Conservation (phyloP, 2,888 invertebrate species). For the Tenthredo scrophulariae region DNA sequence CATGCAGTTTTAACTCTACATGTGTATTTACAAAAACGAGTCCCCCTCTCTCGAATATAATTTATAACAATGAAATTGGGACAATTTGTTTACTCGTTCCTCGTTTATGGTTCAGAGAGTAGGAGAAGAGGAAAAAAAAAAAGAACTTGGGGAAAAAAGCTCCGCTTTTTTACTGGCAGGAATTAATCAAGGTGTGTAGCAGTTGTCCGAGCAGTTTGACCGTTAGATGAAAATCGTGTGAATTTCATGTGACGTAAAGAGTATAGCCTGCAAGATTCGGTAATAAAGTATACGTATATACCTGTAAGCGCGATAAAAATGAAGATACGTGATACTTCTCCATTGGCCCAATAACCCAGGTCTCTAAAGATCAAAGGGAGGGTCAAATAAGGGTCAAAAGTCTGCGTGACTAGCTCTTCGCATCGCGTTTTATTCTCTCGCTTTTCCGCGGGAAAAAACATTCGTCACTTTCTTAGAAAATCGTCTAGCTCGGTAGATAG, state of each 20-base stretch:
- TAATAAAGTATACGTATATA: background rate
- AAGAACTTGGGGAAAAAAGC: background rate
- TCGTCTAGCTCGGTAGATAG: background rate
- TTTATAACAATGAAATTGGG: background rate
- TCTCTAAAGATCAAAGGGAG: slow-evolving; percentile 5
- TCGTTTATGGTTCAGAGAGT: background rate
- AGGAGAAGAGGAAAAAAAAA: background rate
- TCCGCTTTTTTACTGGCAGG: background rate
- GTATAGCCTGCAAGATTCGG: background rate
- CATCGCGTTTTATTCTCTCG: background rate
- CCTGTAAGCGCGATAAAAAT: slow-evolving; percentile 10
- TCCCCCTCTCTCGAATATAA: background rate
- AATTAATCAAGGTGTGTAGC: slow-evolving; percentile 4
- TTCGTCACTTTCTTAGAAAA: slow-evolving; percentile 60
- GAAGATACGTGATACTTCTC: slow-evolving; percentile 30
- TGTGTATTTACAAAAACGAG: background rate
- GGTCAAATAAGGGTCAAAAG: slow-evolving; percentile 8
- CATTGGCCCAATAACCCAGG: slow-evolving; percentile 1
- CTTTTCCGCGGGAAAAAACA: slow-evolving; percentile 45
- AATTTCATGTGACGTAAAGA: slow-evolving; percentile 3
- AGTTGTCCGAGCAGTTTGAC: background rate
- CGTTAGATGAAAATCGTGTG: background rate
- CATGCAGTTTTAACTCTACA: background rate
- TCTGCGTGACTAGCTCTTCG: slow-evolving; percentile 1
- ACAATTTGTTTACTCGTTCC: background rate